phyloP scores from a whole-genome alignment of 2,888 invertebrate species.

The Brassicogethes aeneus region DNA sequence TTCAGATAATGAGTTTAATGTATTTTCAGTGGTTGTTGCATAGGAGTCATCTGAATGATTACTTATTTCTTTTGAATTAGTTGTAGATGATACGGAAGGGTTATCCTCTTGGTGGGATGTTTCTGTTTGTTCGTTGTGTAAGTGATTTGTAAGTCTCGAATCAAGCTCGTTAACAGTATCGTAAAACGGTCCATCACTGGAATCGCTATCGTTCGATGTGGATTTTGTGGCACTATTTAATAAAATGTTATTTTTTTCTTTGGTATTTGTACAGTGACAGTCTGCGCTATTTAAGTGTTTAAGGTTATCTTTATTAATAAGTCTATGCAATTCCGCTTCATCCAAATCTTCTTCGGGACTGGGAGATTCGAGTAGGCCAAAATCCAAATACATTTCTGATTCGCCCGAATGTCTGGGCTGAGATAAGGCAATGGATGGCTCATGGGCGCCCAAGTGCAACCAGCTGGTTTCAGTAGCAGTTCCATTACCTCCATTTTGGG shows the following conservation, averaged over 20 bases:
- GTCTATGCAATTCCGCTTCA: constrained; percentile 25
- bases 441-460: constrained; percentile 31
- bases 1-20: constrained; percentile 19
- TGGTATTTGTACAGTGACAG: constrained; percentile 43
- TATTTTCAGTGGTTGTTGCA: constrained; percentile 21
- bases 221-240: constrained; percentile 8
- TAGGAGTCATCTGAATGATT: constrained; percentile 17
- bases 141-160: constrained; percentile 16
- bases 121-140: constrained; percentile 7
- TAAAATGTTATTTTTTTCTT: constrained; percentile 38
- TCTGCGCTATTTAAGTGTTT: constrained; percentile 21
- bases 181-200: constrained; percentile 44
- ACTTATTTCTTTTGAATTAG: constrained; percentile 11
- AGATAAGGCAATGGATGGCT: constrained; percentile 34
- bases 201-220: constrained; percentile 39
- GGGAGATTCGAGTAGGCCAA: constrained; percentile 57
- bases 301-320: constrained; percentile 35
- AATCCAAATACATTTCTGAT: constrained; percentile 55
- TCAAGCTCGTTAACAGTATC: constrained; percentile 37
- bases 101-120: constrained; percentile 16
- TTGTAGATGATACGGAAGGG: constrained; percentile 13
- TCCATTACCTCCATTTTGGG: constrained; percentile 36
- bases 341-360: constrained; percentile 53
- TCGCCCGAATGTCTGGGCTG: constrained; percentile 45
- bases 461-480: constrained; percentile 25